These are phyloP conservation scores for Cebus imitator DNA, from an alignment of 2,113 vertebrate species.

Conservation along the genomic window DNA sequence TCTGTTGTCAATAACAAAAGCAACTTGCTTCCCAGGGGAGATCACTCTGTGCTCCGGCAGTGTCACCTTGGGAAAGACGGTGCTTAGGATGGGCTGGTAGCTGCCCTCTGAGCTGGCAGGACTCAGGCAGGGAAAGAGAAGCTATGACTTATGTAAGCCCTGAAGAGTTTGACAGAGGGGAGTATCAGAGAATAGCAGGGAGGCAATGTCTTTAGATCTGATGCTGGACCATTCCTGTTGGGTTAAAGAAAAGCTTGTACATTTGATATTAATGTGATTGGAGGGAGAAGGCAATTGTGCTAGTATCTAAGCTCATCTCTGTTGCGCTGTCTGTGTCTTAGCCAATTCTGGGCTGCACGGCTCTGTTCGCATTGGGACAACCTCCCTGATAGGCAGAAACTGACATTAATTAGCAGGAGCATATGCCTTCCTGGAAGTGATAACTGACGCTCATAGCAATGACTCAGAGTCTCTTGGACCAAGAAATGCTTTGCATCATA, in stretches of 20 bases:
- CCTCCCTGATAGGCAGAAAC: neutral
- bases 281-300: too few species aligned
- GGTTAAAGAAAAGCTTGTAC: neutral
- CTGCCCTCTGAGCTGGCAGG: neutral
- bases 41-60: neutral
- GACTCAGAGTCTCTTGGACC: neutral
- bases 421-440: neutral
- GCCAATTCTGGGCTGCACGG: too few species aligned
- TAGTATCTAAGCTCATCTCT: too few species aligned
- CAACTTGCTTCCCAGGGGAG: neutral
- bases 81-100: neutral
- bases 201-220: neutral
- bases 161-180: neutral
- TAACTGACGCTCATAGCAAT: neutral
- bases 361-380: neutral
- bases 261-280: neutral
- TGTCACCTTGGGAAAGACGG: neutral
- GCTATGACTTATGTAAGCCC: too few species aligned
- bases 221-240: too few species aligned
- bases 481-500: neutral
- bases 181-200: neutral
- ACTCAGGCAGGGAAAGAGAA: neutral
- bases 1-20: neutral
- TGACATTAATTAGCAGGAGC: neutral
- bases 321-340: rapidly evolving